Conservation (phyloP, 1,140 invertebrate species). For the Drosophila seguyi region DNA sequence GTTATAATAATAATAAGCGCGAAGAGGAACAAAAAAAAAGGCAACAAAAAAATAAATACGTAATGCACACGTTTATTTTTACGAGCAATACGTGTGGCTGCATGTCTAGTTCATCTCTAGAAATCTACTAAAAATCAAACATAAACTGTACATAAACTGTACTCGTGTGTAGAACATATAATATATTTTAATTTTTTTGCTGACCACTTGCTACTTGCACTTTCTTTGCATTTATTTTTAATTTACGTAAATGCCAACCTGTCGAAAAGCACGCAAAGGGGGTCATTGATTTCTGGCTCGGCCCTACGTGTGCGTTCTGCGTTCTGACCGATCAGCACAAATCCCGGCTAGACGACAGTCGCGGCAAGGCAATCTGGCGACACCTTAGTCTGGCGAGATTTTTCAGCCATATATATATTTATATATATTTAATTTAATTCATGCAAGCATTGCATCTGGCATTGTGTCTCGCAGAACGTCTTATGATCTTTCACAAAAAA, state of each 20-base stretch:
- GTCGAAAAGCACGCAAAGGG: constrained; percentile 63
- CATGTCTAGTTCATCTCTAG: constrained; percentile 13
- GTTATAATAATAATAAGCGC: constrained; percentile 60
- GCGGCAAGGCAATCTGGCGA: constrained; percentile 20
- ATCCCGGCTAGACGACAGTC: constrained; percentile 29
- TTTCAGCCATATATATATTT: constrained; percentile 30
- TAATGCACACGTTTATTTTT: constrained; percentile 38
- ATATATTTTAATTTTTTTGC: constrained; percentile 17
- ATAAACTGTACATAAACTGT: constrained; percentile 4
- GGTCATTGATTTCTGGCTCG: constrained; percentile 69
- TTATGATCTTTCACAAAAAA: constrained; percentile 13
- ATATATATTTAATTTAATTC: constrained; percentile 25
- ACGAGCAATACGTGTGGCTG: constrained; percentile 41
- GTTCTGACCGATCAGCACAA: constrained; percentile 48
- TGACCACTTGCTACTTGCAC: constrained; percentile 26
- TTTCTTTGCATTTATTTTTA: constrained; percentile 59
- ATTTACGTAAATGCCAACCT: constrained; percentile 66
- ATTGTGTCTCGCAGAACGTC: constrained; percentile 25
- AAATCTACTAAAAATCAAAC: neutral
- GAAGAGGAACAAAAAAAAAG: constrained; percentile 49
- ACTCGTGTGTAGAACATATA: constrained; percentile 31
- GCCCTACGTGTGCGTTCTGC: constrained; percentile 23
- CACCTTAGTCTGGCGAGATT: constrained; percentile 12
- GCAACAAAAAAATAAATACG: constrained; percentile 24
- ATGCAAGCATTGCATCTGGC: constrained; percentile 20